Percentiles rank a stretch among this genome's conserved stretches.
These are phyloP conservation scores for Alethe castanea DNA, from an alignment of 2,113 vertebrate genomes.

Conservation along the genomic window DNA sequence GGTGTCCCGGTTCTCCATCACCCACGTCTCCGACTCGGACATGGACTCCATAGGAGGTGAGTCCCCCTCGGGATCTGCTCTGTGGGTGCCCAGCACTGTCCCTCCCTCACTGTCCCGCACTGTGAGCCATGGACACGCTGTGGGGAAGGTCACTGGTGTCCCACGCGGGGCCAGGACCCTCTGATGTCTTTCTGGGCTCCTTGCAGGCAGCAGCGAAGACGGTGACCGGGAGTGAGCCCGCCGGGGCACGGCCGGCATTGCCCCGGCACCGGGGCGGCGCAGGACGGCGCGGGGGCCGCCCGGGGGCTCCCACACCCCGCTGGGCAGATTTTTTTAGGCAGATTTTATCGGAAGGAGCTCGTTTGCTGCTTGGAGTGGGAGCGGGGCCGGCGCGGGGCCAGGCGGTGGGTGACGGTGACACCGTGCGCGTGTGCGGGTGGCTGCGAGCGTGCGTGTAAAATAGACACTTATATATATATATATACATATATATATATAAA, in stretches of 20 bases:
- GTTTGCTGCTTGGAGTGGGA: constrained; percentile 17
- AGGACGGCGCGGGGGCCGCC: neutral
- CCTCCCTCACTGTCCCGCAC: rapidly evolving
- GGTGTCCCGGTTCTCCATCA: constrained; percentile 92
- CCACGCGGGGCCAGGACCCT: rapidly evolving
- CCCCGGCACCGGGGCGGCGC: neutral
- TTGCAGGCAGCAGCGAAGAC: constrained; percentile 80
- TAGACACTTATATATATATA: constrained; percentile 12
- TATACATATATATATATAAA: constrained; percentile 49
- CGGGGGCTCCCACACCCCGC: neutral
- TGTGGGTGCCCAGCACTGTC: neutral
- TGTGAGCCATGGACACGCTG: rapidly evolving
- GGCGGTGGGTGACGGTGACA: constrained; percentile 26
- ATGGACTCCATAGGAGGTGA: constrained; percentile 84
- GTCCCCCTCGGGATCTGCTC: neutral
- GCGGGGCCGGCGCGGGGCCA: neutral
- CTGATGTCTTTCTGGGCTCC: neutral
- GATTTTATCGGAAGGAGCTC: neutral
- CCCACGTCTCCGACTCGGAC: constrained; percentile 90
- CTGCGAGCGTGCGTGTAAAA: neutral
- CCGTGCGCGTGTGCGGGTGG: neutral
- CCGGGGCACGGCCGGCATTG: neutral
- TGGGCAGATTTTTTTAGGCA: neutral
- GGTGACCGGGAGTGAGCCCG: constrained; percentile 74
- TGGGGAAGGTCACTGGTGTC: rapidly evolving